phyloP scores from a whole-genome alignment of 2,797 vertebrate genomes.

The Enteromius thamalakanensis region DNA sequence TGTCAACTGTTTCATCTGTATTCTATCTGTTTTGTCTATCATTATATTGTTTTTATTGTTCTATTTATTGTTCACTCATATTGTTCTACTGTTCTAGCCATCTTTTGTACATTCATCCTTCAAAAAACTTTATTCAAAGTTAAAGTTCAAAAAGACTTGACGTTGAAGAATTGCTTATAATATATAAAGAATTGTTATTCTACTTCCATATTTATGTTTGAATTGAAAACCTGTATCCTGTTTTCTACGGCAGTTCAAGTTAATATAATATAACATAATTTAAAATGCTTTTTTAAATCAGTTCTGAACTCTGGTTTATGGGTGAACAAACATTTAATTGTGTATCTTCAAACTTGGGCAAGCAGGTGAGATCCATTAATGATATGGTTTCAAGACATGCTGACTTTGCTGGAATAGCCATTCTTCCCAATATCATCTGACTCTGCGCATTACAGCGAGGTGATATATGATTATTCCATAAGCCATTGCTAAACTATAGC shows the following conservation, averaged over 20 bases:
- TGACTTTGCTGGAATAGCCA: conserved; percentile 12
- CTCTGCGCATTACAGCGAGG: conserved; percentile 2
- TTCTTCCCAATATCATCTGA: conserved; percentile 9
- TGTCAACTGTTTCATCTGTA: not conserved
- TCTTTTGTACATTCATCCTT: not conserved
- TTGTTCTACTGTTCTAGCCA: not conserved
- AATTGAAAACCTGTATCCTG: not conserved
- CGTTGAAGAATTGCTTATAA: not conserved
- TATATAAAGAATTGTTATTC: not conserved
- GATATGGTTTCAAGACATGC: conserved; percentile 13
- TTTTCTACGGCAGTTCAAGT: not conserved
- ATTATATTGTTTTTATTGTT: not conserved
- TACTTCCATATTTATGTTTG: not conserved
- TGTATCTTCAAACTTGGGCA: too few relatives aligned
- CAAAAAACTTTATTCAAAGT: not conserved
- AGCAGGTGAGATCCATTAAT: not conserved
- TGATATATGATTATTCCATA: conserved; percentile 40
- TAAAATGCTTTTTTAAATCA: not conserved
- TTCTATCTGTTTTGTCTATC: not conserved
- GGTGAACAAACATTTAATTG: not conserved
- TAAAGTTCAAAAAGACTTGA: not conserved
- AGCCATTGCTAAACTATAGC: not conserved
- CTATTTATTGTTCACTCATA: not conserved
- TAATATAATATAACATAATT: not conserved
- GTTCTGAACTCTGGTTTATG: not conserved